Base-by-base conservation (phyloP, 2,797 vertebrate species). In the Trematomus bernacchii region DNA sequence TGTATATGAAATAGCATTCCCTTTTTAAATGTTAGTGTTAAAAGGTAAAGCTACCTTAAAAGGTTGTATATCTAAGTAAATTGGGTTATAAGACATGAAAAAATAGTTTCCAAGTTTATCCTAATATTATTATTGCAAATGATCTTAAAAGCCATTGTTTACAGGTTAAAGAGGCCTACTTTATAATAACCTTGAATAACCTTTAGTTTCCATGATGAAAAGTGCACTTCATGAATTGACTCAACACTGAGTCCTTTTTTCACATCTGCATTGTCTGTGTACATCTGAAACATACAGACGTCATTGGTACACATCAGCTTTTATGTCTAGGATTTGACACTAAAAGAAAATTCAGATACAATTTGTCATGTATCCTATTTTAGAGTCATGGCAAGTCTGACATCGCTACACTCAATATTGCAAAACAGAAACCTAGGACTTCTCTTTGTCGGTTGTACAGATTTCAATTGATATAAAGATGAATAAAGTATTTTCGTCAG, bases 181-280 rank as follows among this genome's bases (percentile, higher is more conserved):
- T 53, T 46, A 6, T n/a, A n/a, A n/a, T n/a, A n/a, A n/a, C 18
- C 14, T 57, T 51, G n/a, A 27, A 62, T 40, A 58, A 51, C 9
- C 21, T 44, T 23, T 42, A 51, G n/a, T 54, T 66, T 72, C 40
- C 46, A 53, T 11, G 18, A 66, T 12, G 37, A 3, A 82, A 70
- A 69, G 43, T 55, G n/a, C 16, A 52, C 6, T 60, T 70, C 21
- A 11, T 3, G 0, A 44, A 21, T 42, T 69, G 40, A 70, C 19
- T 7, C 10, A 1, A 27, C 40, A 0, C n/a, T 47, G 19, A 27
- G 48, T 68, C 42, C 19, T 27, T 33, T 50, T 70, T 16, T 70
- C 72, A 65, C 46, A 51, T 70, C 63, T 33, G 27, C 43, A n/a
- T 64, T 58, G 27, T 18, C 47, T 33, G 16, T 71, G 42, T 11